These are phyloP conservation scores for Anagyrus pseudococci DNA, from an alignment of 2,888 invertebrate genomes.

Conservation along the genomic window DNA sequence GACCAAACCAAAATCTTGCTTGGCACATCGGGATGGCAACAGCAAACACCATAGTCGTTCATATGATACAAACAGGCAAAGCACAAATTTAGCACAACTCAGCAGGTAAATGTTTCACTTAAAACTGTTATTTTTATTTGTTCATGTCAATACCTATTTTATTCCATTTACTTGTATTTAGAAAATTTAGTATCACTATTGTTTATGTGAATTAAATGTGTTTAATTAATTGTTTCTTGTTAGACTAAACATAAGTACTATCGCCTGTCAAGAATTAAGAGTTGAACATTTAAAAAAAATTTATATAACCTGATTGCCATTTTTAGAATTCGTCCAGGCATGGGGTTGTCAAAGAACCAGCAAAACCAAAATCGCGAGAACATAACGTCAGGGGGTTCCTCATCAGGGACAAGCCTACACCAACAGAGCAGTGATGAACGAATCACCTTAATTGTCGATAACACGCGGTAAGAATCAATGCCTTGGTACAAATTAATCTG, in stretches of 20 bases:
- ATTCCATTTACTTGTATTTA: constrained; percentile 3
- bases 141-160: constrained; percentile 21
- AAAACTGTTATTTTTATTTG: constrained; percentile 34
- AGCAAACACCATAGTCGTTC: constrained; percentile 65
- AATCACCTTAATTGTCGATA: constrained; percentile 95
- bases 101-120: constrained; percentile 57
- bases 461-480: constrained; percentile 69
- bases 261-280: too few relatives aligned
- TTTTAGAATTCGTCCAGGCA: constrained; percentile 53
- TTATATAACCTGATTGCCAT: not conserved
- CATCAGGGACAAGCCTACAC: constrained; percentile 62
- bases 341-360: constrained; percentile 52
- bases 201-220: not conserved
- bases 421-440: constrained; percentile 71
- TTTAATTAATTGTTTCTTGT: not conserved
- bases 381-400: constrained; percentile 49
- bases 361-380: constrained; percentile 53
- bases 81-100: constrained; percentile 52
- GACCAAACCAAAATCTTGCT: constrained; percentile 71
- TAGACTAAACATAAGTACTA: not conserved
- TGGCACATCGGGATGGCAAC: constrained; percentile 67
- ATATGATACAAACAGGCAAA: constrained; percentile 64
- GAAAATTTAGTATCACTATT: not conserved
- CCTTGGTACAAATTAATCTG: not conserved
- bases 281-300: not conserved